These are phyloP conservation scores for Vesta saturnalis DNA, from an alignment of 2,888 invertebrate species.

Conservation along the genomic window DNA sequence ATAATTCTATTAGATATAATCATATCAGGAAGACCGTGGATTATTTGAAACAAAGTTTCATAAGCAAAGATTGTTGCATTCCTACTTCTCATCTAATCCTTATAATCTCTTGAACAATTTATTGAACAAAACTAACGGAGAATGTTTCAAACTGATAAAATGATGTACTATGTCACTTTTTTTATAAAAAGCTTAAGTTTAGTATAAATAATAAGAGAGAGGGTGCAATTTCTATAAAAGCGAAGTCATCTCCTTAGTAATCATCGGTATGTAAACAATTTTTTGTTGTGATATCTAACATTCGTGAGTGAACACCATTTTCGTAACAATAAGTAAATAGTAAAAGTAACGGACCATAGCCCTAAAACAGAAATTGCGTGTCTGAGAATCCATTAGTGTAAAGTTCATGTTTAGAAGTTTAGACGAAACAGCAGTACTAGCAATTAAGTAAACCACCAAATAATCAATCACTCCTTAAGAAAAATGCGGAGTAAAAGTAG, in stretches of 20 bases:
- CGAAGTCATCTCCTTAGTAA: too few species aligned
- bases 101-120: constrained; percentile 1
- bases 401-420: constrained; percentile 56
- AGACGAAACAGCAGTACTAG: constrained; percentile 51
- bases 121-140: background rate
- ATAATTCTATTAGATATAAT: background rate
- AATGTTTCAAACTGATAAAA: background rate
- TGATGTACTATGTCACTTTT: too few species aligned
- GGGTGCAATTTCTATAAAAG: too few species aligned
- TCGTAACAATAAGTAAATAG: constrained; percentile 29
- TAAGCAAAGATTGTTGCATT: background rate
- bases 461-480: constrained; percentile 55
- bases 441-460: constrained; percentile 55
- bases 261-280: too few species aligned
- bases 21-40: background rate
- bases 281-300: constrained; percentile 26
- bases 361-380: constrained; percentile 50
- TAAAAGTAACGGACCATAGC: constrained; percentile 8
- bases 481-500: too few species aligned
- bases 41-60: background rate
- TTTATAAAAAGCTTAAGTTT: too few species aligned
- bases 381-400: constrained; percentile 54
- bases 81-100: background rate
- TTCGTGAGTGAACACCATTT: constrained; percentile 29
- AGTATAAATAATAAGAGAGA: too few species aligned